Percentiles rank a stretch among this genome's conserved stretches.
Conservation (phyloP, 2,888 invertebrate genomes). For the Orthosia incerta region DNA sequence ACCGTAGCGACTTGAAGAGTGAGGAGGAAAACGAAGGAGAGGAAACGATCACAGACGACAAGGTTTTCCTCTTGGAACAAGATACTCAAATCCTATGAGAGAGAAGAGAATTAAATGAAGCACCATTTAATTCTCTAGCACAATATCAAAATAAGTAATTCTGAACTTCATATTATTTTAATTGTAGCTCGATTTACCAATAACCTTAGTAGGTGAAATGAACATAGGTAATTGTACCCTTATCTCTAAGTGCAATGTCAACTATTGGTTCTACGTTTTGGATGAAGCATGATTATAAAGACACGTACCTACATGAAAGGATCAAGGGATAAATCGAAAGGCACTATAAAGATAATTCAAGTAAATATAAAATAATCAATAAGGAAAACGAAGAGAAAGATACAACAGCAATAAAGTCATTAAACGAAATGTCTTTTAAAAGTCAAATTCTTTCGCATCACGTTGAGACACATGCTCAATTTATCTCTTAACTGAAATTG, state of each 20-base stretch:
- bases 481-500: constrained; percentile 3
- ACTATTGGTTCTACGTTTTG: neutral
- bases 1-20: too few species aligned
- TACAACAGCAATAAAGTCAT: constrained; percentile 5
- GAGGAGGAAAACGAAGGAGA: too few species aligned
- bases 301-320: neutral
- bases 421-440: constrained; percentile 5
- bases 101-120: too few species aligned
- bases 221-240: neutral
- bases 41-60: too few species aligned
- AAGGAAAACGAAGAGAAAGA: neutral
- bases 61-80: too few species aligned
- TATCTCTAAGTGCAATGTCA: constrained; percentile 17
- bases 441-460: constrained; percentile 10
- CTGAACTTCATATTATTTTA: neutral
- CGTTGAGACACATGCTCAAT: neutral
- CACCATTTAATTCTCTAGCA: too few species aligned
- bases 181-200: neutral
- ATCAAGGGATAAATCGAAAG: neutral
- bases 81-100: too few species aligned
- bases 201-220: neutral
- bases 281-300: neutral
- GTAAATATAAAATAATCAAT: neutral
- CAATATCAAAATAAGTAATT: neutral
- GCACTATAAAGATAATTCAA: neutral